phyloP scores from a whole-genome alignment of 2,888 invertebrate genomes.

The Unio pictorum region DNA sequence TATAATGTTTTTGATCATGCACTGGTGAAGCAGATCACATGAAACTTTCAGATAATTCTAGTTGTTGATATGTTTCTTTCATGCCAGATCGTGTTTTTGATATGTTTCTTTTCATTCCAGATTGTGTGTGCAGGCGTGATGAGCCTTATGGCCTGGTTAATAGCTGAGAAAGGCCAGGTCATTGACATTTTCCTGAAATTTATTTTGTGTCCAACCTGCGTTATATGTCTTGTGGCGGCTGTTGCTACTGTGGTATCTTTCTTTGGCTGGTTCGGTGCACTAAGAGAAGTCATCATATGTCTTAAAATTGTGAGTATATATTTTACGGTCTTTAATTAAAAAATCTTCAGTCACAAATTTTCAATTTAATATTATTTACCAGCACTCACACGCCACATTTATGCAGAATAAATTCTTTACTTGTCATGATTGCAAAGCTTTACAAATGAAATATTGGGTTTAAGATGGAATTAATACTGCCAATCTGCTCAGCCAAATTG shows the following conservation, averaged over 20 bases:
- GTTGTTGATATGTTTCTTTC: no score
- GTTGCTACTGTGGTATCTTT: conserved; percentile 25
- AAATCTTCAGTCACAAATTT: no score
- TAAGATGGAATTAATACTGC: no score
- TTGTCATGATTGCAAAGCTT: no score
- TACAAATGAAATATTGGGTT: no score
- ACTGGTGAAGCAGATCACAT: no score
- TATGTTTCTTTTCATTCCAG: conserved; percentile 10
- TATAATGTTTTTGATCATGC: no score
- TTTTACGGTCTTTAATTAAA: background rate
- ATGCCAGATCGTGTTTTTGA: conserved; percentile 17
- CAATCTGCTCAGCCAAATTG: no score
- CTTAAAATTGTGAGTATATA: conserved; percentile 31
- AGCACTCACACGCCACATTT: no score
- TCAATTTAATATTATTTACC: background rate
- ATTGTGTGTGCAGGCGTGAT: conserved; percentile 19
- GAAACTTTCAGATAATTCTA: no score
- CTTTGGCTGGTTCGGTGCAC: conserved; percentile 36
- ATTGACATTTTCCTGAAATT: conserved; percentile 30
- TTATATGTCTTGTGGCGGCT: conserved; percentile 29
- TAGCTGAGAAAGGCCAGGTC: conserved; percentile 26
- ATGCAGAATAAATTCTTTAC: no score
- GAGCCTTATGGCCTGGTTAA: conserved; percentile 32
- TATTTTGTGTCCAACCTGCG: conserved; percentile 30
- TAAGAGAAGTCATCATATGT: conserved; percentile 27